Conservation (phyloP, 2,113 vertebrate genomes). For the Calyptomena viridis region DNA sequence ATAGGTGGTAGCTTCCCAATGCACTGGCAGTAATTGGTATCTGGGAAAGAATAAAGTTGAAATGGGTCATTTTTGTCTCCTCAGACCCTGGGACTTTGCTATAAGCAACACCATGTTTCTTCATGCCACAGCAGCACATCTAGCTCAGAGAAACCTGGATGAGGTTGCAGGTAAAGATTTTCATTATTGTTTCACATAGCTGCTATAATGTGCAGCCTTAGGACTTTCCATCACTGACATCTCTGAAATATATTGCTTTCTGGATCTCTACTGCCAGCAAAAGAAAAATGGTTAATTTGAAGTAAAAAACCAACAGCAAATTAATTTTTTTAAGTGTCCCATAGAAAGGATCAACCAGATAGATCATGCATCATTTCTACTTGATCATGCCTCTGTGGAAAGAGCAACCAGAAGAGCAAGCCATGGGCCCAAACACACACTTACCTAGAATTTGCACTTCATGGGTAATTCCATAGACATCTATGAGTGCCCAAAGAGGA, state of each 20-base stretch:
- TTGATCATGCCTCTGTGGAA: background rate
- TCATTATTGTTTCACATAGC: background rate
- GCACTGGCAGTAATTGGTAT: background rate
- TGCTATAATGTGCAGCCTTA: background rate
- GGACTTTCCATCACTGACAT: background rate
- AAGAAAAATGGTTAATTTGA: background rate
- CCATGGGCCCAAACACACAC: background rate
- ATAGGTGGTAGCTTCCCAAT: background rate
- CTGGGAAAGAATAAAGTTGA: background rate
- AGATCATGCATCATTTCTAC: background rate
- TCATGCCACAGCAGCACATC: background rate
- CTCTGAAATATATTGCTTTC: background rate
- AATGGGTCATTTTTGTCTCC: background rate
- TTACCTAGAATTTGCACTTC: constrained; percentile 95
- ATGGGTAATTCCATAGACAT: constrained; percentile 97
- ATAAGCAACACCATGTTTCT: background rate
- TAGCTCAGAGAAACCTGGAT: background rate
- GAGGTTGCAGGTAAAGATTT: background rate
- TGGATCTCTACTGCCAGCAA: background rate
- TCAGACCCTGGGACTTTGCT: background rate
- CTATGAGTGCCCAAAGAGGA: constrained; percentile 96
- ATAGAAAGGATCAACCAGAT: background rate
- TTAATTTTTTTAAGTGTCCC: background rate
- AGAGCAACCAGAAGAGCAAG: background rate
- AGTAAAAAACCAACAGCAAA: background rate